These are phyloP conservation scores for Plutella xylostella DNA, from an alignment of 2,888 invertebrate species.

Conservation along the genomic window DNA sequence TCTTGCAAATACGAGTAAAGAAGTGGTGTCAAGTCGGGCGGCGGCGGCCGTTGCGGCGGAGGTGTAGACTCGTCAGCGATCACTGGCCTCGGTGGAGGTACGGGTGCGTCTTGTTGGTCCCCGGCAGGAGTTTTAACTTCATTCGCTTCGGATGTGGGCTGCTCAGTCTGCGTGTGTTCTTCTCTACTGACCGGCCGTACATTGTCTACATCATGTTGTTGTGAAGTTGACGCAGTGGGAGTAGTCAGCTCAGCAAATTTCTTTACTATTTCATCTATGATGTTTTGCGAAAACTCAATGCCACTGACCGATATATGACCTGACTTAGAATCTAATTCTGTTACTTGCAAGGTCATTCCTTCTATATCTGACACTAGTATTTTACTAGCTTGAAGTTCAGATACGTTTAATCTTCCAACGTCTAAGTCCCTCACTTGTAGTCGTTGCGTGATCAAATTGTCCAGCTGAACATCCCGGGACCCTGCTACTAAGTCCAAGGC, in stretches of 20 bases:
- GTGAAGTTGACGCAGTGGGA: constrained; percentile 19
- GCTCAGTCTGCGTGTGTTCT: constrained; percentile 55
- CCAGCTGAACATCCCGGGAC: constrained; percentile 47
- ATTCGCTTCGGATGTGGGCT: constrained; percentile 20
- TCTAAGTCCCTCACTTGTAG: constrained; percentile 81
- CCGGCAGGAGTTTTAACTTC: constrained; percentile 15
- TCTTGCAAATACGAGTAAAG: constrained; percentile 67
- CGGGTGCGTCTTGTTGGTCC: constrained; percentile 20
- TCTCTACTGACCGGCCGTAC: constrained; percentile 42
- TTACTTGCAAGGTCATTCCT: constrained; percentile 77
- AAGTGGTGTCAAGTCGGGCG: constrained; percentile 56
- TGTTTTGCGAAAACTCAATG: constrained; percentile 75
- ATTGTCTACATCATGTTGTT: constrained; percentile 24
- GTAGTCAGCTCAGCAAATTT: constrained; percentile 63
- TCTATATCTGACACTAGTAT: constrained; percentile 86
- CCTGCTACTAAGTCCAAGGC: constrained; percentile 46
- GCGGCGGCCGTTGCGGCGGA: constrained; percentile 58
- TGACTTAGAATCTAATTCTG: constrained; percentile 78
- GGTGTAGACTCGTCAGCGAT: constrained; percentile 31
- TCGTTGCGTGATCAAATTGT: constrained; percentile 69
- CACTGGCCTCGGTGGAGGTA: constrained; percentile 23
- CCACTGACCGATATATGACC: constrained; percentile 76
- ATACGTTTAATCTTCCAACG: constrained; percentile 82
- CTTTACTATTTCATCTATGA: constrained; percentile 75
- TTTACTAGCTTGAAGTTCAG: constrained; percentile 82